Percentiles rank a stretch among this genome's conserved stretches.
phyloP scores from a whole-genome alignment of 2,888 invertebrate genomes.

The Marasmarcha lunaedactyla region DNA sequence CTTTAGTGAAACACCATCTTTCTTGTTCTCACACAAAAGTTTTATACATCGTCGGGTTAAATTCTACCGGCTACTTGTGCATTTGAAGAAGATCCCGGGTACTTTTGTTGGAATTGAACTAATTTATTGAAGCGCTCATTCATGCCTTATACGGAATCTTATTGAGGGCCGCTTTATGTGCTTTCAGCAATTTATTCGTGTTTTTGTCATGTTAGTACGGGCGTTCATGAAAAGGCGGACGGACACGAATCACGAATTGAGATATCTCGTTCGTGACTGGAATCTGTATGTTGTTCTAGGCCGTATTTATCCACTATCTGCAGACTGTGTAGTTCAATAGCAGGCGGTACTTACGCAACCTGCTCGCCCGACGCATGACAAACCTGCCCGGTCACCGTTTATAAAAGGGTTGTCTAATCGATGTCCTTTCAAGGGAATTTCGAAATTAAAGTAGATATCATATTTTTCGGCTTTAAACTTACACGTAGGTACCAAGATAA shows the following conservation, averaged over 20 bases:
- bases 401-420: too few species aligned
- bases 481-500: too few species aligned
- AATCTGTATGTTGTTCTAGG: background rate
- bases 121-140: background rate
- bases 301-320: slow-evolving; percentile 1
- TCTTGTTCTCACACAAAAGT: too few species aligned
- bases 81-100: too few species aligned
- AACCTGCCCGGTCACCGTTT: too few species aligned
- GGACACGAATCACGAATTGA: slow-evolving; percentile 1
- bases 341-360: background rate
- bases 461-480: too few species aligned
- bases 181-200: background rate
- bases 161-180: background rate
- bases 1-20: too few species aligned
- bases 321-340: background rate
- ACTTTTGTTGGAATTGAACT: too few species aligned
- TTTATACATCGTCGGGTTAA: too few species aligned
- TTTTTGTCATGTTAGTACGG: background rate
- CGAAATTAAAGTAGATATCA: too few species aligned
- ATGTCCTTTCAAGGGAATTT: too few species aligned
- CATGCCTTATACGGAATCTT: background rate
- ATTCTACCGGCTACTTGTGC: too few species aligned
- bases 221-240: background rate
- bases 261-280: slow-evolving; percentile 1
- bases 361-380: background rate